Conservation (phyloP, 2,888 invertebrate genomes). For the Tinea pellionella region DNA sequence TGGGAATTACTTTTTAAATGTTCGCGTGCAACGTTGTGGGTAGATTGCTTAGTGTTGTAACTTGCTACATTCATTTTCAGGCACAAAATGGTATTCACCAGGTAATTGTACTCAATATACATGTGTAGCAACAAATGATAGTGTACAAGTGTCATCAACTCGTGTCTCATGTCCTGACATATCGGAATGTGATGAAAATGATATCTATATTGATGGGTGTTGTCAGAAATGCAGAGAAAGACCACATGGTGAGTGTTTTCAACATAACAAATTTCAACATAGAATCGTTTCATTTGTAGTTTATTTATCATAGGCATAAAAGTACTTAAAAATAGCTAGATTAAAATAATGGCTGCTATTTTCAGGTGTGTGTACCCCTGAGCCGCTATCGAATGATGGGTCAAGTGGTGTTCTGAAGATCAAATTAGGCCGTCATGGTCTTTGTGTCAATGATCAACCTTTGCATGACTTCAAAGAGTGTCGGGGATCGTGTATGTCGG, state of each 20-base stretch:
- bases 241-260: conserved; percentile 25
- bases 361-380: conserved; percentile 68
- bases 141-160: conserved; percentile 65
- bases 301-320: too few species aligned
- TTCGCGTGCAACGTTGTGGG: too few species aligned
- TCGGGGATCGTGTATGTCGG: conserved; percentile 76
- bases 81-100: conserved; percentile 67
- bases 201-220: conserved; percentile 73
- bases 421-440: conserved; percentile 58
- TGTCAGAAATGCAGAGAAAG: conserved; percentile 74
- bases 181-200: conserved; percentile 65
- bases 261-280: too few species aligned
- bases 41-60: too few species aligned
- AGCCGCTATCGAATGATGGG: conserved; percentile 53
- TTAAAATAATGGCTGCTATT: neutral
- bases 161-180: conserved; percentile 73
- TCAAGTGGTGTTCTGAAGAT: conserved; percentile 71
- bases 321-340: too few species aligned
- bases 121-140: conserved; percentile 55
- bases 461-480: conserved; percentile 76
- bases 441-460: conserved; percentile 72
- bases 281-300: too few species aligned
- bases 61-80: too few species aligned
- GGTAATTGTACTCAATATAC: conserved; percentile 75
- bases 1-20: too few species aligned